Conservation (phyloP, 2,888 invertebrate genomes). For the Erpobdella octoculata region DNA sequence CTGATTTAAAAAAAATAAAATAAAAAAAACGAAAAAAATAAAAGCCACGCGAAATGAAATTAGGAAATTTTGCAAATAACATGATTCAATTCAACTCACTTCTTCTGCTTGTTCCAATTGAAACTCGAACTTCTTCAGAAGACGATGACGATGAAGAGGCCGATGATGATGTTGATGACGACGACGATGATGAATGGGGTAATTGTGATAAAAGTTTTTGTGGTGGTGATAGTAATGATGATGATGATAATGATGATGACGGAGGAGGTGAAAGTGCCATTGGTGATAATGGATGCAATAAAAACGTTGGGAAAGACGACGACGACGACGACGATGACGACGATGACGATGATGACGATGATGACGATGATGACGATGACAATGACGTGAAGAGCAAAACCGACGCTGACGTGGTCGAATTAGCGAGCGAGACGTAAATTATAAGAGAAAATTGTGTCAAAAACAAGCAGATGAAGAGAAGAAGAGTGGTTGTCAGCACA, state of each 20-base stretch:
- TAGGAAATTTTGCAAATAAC: no score
- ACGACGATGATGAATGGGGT: not conserved
- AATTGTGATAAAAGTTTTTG: not conserved
- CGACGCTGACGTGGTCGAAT: not conserved
- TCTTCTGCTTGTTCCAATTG: no score
- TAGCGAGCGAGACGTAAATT: no score
- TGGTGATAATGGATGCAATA: not conserved
- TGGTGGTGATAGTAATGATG: constrained; percentile 8
- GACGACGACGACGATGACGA: constrained; percentile 8
- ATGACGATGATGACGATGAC: constrained; percentile 13
- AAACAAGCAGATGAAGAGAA: no score
- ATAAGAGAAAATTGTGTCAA: no score
- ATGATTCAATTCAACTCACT: no score
- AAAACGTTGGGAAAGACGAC: not conserved
- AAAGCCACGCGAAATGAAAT: no score
- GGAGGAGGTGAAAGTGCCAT: not conserved
- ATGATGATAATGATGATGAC: constrained; percentile 13
- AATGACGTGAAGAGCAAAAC: not conserved
- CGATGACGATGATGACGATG: constrained; percentile 13
- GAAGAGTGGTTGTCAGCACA: no score
- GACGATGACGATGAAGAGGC: constrained; percentile 9
- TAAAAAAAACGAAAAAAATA: no score
- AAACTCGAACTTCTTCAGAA: no score
- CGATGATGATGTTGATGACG: constrained; percentile 12
- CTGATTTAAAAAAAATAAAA: no score